Base-by-base conservation (phyloP, 1,140 invertebrate genomes). In the Drosophila cardini region DNA sequence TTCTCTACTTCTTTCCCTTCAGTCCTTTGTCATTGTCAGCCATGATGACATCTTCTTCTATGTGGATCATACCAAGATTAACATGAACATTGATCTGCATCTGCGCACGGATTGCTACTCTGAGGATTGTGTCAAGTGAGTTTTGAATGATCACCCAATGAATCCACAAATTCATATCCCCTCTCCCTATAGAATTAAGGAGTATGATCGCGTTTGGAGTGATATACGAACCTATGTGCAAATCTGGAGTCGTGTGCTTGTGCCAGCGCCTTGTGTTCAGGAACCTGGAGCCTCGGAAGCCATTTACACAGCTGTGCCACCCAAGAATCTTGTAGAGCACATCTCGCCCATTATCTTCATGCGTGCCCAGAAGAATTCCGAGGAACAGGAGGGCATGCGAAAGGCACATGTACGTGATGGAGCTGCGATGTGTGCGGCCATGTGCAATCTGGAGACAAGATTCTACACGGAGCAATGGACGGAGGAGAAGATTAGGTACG, bases 391-490 rank as follows among this genome's bases (percentile, higher is more conserved):
- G 42, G 97, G 98, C 60, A 99, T 99, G 97, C 94, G 94, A 76
- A 94, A 93, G 53, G 96, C 98, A 3, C 97, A 99, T 92, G 91
- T 97, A 8, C 92, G 95, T 58, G 97, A 98, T 90, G 97, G 96
- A 11, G 97, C 97, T 0, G 98, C 98, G 1, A 95, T 99, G 91
- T 98, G 97, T 90, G 96, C 98, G 84, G 97, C 97, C 72, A 94
- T 99, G 50, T 94, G 95, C 36, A 98, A 98, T 93, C 93, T 99
- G 64, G 97, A 99, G 92, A 93, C 95, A 26, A 65, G 91, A 60
- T 92, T 91, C 46, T 52, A 72, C 4, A 80, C 90, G 0, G 92
- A 94, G 8, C 93, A 93, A 18, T 95, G 95, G 93, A 94, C 94
- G 57, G 96, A 97, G 91, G 83, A 96, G 72, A 94, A 95, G 76